Conservation (phyloP, 2,113 vertebrate genomes). For the Gobiocypris rarus region DNA sequence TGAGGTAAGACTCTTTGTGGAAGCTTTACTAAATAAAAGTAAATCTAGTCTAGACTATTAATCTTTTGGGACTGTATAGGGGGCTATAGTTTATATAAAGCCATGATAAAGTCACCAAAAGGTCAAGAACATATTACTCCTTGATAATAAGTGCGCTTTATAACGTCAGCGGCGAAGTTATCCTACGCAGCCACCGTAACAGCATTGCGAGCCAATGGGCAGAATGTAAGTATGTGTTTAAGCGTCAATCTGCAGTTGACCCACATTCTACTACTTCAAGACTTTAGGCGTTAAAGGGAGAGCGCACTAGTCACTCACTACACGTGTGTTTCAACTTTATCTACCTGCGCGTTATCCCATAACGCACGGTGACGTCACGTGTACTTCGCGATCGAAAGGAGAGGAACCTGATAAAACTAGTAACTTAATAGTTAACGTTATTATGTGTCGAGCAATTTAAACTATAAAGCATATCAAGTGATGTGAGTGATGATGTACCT, state of each 20-base stretch:
- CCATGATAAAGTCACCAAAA: neutral
- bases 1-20: constrained; percentile 77
- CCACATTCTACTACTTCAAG: constrained; percentile 71
- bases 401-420: neutral
- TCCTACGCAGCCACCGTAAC: neutral
- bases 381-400: neutral
- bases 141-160: neutral
- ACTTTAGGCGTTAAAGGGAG: constrained; percentile 58
- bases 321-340: neutral
- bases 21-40: constrained; percentile 53
- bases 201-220: neutral
- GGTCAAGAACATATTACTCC: neutral
- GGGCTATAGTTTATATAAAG: neutral
- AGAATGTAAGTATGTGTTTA: constrained; percentile 52
- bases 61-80: constrained; percentile 31
- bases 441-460: neutral
- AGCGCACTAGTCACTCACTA: neutral
- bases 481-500: neutral
- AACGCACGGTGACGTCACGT: constrained; percentile 15
- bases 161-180: neutral
- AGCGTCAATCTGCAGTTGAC: constrained; percentile 68
- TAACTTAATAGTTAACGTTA: neutral
- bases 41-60: constrained; percentile 47
- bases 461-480: neutral
- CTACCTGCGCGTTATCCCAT: neutral